Conservation (phyloP, 37 sponge, comb jelly and placozoan genomes). For the Aphrocallistes beatrix region DNA sequence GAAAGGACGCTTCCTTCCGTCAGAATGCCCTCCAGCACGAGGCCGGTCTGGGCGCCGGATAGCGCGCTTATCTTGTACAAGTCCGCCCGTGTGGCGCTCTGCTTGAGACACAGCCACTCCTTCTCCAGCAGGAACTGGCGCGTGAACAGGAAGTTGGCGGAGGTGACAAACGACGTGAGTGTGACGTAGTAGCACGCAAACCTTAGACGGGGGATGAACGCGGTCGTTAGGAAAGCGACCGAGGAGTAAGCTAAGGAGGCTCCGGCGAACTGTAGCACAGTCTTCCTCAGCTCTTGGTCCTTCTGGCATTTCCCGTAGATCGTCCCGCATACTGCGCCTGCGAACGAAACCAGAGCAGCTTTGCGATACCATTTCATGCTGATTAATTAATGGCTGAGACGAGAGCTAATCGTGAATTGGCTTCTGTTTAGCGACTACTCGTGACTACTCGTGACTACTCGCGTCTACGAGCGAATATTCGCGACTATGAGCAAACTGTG, state of each 20-base stretch:
- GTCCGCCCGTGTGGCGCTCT: background rate
- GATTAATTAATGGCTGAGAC: no score
- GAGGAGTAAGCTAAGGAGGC: background rate
- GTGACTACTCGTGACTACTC: no score
- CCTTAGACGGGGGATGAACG: background rate
- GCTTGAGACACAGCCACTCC: background rate
- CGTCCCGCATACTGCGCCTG: background rate
- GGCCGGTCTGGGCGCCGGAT: background rate
- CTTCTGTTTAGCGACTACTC: no score
- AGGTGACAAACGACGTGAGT: background rate
- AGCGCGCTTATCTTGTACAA: background rate
- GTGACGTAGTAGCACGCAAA: background rate
- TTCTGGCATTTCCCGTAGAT: background rate
- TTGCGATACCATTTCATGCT: background rate
- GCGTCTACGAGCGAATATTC: no score
- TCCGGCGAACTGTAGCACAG: background rate
- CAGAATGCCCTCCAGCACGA: background rate
- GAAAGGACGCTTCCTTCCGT: background rate
- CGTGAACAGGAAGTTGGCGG: slow-evolving; percentile 1
- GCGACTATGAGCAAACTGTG: no score
- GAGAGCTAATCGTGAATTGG: no score
- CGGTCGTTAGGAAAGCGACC: background rate
- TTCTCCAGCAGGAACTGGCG: background rate
- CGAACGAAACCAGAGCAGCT: background rate
- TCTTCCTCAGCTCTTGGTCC: background rate